Evolutionary conservation across 2,113 vertebrate species (phyloP).

Genomic region (Epinephelus cyanopodus): DNA sequence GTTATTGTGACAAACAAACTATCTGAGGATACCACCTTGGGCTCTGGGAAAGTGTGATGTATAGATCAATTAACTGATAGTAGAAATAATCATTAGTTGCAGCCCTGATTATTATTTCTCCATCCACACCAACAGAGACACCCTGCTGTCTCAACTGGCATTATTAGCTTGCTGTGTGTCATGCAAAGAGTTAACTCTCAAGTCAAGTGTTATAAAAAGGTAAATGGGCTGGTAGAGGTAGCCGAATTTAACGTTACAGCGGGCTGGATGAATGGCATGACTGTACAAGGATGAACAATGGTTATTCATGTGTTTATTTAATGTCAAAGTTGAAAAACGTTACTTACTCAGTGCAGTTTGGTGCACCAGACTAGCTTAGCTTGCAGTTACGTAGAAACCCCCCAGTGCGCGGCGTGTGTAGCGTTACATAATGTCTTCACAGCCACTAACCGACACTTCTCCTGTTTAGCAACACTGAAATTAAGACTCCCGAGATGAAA

Average conservation of each 20-base stretch:
- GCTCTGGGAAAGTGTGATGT: background rate
- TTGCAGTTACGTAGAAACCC: slow-evolving; percentile 30
- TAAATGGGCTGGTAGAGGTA: background rate
- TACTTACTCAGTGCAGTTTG: background rate
- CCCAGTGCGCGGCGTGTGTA: slow-evolving; percentile 35
- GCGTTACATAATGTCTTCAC: slow-evolving; percentile 72
- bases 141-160: background rate
- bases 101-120: background rate
- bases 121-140: background rate
- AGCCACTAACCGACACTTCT: slow-evolving; percentile 50
- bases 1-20: background rate
- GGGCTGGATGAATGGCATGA: background rate
- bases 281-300: background rate
- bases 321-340: background rate
- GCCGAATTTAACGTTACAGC: background rate
- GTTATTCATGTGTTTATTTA: background rate
- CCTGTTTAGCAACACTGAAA: slow-evolving; percentile 45
- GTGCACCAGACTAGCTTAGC: slow-evolving; percentile 24
- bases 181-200: background rate
- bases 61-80: background rate
- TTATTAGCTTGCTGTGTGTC: background rate
- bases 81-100: background rate
- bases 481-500: slow-evolving; percentile 30
- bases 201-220: background rate
- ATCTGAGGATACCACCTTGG: background rate